Evolutionary conservation across 2,888 invertebrate genomes (phyloP).

Genomic region (Malthinus seriepunctatus): DNA sequence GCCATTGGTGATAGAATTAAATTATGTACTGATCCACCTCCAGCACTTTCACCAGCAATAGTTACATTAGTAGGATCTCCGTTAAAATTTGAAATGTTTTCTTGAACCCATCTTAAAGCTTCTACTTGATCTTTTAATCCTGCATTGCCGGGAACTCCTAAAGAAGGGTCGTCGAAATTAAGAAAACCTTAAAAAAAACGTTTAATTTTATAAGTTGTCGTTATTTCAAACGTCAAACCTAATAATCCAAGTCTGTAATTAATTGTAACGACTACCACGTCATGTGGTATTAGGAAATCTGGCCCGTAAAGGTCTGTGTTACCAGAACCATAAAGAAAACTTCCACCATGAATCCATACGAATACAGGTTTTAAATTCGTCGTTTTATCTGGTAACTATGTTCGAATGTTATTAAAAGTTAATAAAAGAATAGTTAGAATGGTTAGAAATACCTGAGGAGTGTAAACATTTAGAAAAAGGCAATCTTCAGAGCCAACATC

Average conservation of each 20-base stretch:
- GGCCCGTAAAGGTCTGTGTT: constrained; percentile 25
- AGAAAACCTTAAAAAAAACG: constrained; percentile 4
- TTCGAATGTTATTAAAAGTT: too few species aligned
- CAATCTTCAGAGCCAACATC: constrained; percentile 37
- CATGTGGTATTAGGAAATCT: constrained; percentile 28
- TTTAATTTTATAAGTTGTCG: too few species aligned
- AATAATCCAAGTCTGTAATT: constrained; percentile 34
- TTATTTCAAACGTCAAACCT: too few species aligned
- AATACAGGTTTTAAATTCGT: constrained; percentile 33
- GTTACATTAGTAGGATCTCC: constrained; percentile 14
- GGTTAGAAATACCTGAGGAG: constrained; percentile 26
- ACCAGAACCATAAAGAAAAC: constrained; percentile 40
- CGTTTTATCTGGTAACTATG: constrained; percentile 8
- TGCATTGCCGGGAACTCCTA: constrained; percentile 15
- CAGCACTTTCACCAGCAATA: constrained; percentile 17
- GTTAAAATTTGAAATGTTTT: constrained; percentile 5
- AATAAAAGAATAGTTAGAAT: too few species aligned
- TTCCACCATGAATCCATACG: constrained; percentile 41
- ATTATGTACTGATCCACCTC: constrained; percentile 9
- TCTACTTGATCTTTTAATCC: constrained; percentile 14
- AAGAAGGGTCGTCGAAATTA: constrained; percentile 10
- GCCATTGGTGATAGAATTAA: constrained; percentile 1
- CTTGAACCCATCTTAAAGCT: constrained; percentile 12
- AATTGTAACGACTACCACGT: constrained; percentile 32
- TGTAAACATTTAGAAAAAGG: constrained; percentile 40